Evolutionary conservation across 2,113 vertebrate species (phyloP).

Genomic region (Neogobius melanostomus): DNA sequence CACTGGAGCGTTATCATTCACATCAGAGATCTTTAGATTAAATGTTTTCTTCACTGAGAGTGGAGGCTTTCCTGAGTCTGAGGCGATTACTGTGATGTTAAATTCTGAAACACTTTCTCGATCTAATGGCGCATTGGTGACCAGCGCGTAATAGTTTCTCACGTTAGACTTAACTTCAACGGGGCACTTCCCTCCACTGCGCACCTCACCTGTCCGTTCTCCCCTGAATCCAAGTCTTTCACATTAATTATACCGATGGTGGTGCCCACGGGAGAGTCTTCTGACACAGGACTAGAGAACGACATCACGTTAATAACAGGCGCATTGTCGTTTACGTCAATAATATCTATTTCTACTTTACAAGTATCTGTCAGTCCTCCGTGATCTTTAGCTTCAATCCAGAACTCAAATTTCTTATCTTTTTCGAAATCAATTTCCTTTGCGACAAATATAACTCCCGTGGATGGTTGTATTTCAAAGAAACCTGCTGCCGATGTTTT

Average conservation of each 20-base stretch:
- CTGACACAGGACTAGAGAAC: conserved; percentile 33
- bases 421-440: conserved; percentile 71
- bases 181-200: conserved; percentile 28
- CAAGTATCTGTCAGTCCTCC: conserved; percentile 72
- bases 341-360: conserved; percentile 61
- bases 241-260: conserved; percentile 61
- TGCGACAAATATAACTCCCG: conserved; percentile 49
- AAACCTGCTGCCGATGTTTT: neutral
- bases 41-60: conserved; percentile 50
- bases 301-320: conserved; percentile 63
- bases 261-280: conserved; percentile 39
- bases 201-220: conserved; percentile 53
- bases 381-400: conserved; percentile 70
- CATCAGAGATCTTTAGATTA: neutral
- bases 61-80: conserved; percentile 52
- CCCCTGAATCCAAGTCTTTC: conserved; percentile 61
- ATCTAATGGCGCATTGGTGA: conserved; percentile 50
- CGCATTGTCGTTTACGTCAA: conserved; percentile 63
- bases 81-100: conserved; percentile 59
- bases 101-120: conserved; percentile 49
- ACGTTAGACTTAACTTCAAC: conserved; percentile 57
- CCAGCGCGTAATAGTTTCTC: conserved; percentile 56
- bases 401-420: conserved; percentile 52
- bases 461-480: conserved; percentile 61
- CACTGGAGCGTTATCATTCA: no score